Conservation (phyloP, 2,888 invertebrate species). For the Harpagoxenus sublaevis region DNA sequence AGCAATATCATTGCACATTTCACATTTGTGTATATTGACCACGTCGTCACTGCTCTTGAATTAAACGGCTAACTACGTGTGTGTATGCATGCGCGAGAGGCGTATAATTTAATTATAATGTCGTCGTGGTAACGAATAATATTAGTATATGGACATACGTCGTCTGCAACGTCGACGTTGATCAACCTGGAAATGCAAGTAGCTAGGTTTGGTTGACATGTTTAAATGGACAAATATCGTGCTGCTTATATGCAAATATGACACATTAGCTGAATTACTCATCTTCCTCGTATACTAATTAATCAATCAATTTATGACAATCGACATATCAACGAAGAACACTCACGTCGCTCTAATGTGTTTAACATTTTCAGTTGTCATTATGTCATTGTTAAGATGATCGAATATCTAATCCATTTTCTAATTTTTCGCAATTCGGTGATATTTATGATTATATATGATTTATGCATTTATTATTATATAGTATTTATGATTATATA, state of each 20-base stretch:
- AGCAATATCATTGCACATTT: conserved; percentile 33
- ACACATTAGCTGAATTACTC: conserved; percentile 36
- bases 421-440: not conserved
- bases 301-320: conserved; percentile 2
- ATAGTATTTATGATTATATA: not conserved
- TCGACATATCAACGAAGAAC: not conserved
- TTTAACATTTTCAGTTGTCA: not conserved
- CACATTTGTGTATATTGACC: conserved; percentile 40
- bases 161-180: conserved; percentile 64
- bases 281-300: conserved; percentile 23
- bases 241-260: conserved; percentile 14
- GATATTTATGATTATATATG: not conserved
- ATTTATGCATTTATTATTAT: not conserved
- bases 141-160: conserved; percentile 60
- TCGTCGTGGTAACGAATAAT: conserved; percentile 62
- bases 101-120: conserved; percentile 65
- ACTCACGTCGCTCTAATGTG: not conserved
- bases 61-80: conserved; percentile 28
- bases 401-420: not conserved
- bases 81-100: not conserved
- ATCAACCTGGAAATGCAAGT: conserved; percentile 59
- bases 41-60: conserved; percentile 35
- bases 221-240: conserved; percentile 40
- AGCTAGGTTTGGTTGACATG: conserved; percentile 46
- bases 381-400: not conserved